phyloP scores from a whole-genome alignment of 53 echinoderm and acorn worm genomes.

The Echinarachnius parma region DNA sequence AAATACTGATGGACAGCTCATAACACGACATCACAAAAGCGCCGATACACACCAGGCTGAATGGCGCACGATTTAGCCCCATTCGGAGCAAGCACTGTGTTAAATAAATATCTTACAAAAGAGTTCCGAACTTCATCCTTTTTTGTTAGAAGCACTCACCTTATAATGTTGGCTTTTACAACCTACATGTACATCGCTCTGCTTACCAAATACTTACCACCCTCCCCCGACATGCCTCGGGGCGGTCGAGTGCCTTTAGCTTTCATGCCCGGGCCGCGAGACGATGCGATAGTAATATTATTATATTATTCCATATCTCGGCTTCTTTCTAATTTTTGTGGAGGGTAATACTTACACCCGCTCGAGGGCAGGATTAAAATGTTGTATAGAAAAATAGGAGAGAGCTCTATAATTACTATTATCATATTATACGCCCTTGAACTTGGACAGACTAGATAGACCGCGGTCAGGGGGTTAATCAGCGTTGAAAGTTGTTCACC shows the following conservation, averaged over 20 bases:
- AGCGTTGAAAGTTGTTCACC: neutral
- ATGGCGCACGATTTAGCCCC: slow-evolving; percentile 6
- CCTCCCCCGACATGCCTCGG: too few relatives aligned
- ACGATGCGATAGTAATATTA: too few relatives aligned
- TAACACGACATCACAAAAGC: slow-evolving; percentile 21
- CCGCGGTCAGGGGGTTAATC: slow-evolving; percentile 25
- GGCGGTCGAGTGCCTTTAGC: too few relatives aligned
- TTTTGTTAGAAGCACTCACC: too few relatives aligned
- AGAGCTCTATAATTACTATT: slow-evolving; percentile 64
- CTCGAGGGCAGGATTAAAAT: slow-evolving; percentile 35
- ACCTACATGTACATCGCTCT: too few relatives aligned
- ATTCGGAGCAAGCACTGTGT: neutral
- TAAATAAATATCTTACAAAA: neutral
- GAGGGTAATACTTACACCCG: slow-evolving; percentile 15
- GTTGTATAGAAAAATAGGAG: slow-evolving; percentile 19
- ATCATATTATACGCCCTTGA: too few relatives aligned
- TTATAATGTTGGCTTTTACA: too few relatives aligned
- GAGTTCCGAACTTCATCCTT: neutral
- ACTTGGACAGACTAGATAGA: slow-evolving; percentile 47
- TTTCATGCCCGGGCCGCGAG: too few relatives aligned
- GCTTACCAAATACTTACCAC: too few relatives aligned
- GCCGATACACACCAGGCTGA: slow-evolving; percentile 25
- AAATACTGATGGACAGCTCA: slow-evolving; percentile 36
- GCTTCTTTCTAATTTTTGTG: slow-evolving; percentile 5
- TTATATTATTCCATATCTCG: too few relatives aligned